These are phyloP conservation scores for Galaxias olidus DNA, from an alignment of 2,797 vertebrate genomes.

Conservation along the genomic window DNA sequence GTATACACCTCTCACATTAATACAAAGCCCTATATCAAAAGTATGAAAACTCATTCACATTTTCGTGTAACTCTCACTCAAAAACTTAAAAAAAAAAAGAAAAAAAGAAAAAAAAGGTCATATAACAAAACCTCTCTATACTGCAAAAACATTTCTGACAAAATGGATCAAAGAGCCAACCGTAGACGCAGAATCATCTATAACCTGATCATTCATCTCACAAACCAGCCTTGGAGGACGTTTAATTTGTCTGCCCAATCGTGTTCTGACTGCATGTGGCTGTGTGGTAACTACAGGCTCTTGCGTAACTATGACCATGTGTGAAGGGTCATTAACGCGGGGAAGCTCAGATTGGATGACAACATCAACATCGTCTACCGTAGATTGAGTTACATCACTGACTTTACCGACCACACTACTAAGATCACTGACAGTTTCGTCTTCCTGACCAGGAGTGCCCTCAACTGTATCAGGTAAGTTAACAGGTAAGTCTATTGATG, in stretches of 20 bases:
- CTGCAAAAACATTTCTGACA: constrained; percentile 18
- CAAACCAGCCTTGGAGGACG: constrained; percentile 15
- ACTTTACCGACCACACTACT: neutral
- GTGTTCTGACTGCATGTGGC: constrained; percentile 7
- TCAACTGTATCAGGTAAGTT: neutral
- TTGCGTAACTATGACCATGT: neutral
- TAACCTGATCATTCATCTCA: constrained; percentile 26
- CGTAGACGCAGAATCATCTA: constrained; percentile 12
- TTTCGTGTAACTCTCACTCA: neutral
- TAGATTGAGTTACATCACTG: neutral
- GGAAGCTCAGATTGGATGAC: neutral
- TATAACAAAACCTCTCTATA: no score
- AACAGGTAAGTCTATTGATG: neutral
- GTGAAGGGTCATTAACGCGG: neutral
- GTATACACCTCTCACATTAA: neutral
- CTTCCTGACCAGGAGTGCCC: neutral
- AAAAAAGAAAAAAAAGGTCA: no score
- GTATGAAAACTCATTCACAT: neutral
- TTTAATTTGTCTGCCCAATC: constrained; percentile 13
- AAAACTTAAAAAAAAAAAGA: neutral
- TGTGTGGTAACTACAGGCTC: constrained; percentile 6
- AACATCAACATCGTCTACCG: neutral
- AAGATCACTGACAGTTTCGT: no score
- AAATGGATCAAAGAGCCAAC: constrained; percentile 18
- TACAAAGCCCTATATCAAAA: neutral